These are phyloP conservation scores for Oxyura jamaicensis DNA, from an alignment of 2,113 vertebrate genomes.

Conservation along the genomic window DNA sequence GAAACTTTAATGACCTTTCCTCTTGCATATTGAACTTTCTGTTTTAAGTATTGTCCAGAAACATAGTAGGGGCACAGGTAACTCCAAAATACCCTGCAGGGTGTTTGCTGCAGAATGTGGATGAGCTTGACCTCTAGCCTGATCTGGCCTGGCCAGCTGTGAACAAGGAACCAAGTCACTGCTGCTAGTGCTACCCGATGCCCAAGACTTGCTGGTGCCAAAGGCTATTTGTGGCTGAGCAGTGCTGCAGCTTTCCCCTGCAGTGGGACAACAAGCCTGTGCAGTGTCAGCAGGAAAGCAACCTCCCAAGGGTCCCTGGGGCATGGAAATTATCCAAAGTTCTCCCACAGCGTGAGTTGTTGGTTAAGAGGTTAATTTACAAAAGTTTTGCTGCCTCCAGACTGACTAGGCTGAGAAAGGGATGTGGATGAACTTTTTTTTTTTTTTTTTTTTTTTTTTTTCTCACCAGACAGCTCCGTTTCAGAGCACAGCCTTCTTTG, in stretches of 20 bases:
- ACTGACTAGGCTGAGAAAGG: background rate
- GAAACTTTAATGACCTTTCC: background rate
- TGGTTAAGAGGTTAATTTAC: background rate
- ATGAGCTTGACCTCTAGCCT: background rate
- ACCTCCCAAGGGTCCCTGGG: background rate
- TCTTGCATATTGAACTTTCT: background rate
- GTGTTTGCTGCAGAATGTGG: background rate
- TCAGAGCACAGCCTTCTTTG: background rate
- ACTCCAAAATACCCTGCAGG: background rate
- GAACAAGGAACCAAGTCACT: background rate
- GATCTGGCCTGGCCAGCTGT: background rate
- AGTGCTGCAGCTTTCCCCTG: background rate
- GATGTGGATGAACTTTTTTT: background rate
- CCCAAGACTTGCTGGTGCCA: rapidly evolving
- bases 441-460: background rate
- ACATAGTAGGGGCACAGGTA: rapidly evolving
- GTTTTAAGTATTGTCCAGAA: background rate
- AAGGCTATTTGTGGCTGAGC: rapidly evolving
- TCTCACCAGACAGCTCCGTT: background rate
- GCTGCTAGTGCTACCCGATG: background rate
- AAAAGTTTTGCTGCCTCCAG: background rate
- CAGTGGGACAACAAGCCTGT: rapidly evolving
- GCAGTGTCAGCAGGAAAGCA: background rate
- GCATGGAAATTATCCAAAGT: background rate
- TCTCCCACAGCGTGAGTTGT: background rate